Evolutionary conservation across 2,797 vertebrate genomes (phyloP).

Genomic region (Lepilemur septentrionalis): DNA sequence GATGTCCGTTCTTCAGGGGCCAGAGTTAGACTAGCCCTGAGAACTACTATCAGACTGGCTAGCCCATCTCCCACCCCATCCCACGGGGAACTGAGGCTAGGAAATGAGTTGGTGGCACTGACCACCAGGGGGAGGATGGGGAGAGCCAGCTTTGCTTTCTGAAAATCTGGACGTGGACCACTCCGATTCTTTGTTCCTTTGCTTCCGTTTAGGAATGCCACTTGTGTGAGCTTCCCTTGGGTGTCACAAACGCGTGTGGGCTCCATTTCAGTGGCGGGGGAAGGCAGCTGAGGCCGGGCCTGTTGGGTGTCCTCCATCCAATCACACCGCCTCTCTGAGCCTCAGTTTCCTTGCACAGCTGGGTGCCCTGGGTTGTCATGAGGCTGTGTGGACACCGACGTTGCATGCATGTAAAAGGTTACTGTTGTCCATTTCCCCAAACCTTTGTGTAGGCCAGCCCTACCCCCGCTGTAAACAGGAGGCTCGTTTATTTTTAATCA

Average conservation of each 20-base stretch:
- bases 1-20: neutral
- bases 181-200: neutral
- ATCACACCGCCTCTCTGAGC: neutral
- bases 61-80: neutral
- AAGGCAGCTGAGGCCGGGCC: neutral
- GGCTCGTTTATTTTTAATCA: fast-evolving
- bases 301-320: fast-evolving
- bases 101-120: neutral
- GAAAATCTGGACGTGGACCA: neutral
- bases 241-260: fast-evolving
- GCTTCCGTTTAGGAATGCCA: neutral
- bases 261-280: neutral
- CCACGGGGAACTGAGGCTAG: neutral
- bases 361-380: neutral
- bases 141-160: neutral
- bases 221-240: neutral
- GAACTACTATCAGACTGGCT: neutral
- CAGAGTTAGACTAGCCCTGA: neutral
- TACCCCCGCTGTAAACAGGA: fast-evolving
- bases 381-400: fast-evolving
- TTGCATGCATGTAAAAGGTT: fast-evolving
- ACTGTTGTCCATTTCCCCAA: neutral
- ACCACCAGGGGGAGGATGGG: neutral
- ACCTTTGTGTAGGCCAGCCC: fast-evolving
- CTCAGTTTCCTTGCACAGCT: neutral